Evolutionary conservation across 2,888 invertebrate species (phyloP).

Genomic region (Aphelenchoides bicaudatus): DNA sequence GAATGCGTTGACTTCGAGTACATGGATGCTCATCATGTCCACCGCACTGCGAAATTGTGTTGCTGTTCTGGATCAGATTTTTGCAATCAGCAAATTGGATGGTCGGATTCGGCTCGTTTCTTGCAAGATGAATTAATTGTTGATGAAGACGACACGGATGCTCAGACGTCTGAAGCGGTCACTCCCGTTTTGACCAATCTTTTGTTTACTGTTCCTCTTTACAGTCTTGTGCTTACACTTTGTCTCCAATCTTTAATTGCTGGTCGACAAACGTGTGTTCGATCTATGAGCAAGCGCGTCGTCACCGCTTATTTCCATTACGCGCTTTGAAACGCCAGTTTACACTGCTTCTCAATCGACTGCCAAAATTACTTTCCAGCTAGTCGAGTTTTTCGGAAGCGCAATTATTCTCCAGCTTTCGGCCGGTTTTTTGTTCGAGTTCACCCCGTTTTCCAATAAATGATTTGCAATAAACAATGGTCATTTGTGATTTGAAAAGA

Average conservation of each 20-base stretch:
- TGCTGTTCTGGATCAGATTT: constrained; percentile 39
- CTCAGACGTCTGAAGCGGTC: not conserved
- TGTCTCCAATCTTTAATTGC: not conserved
- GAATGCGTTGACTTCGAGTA: constrained; percentile 34
- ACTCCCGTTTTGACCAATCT: not conserved
- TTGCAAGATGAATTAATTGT: not conserved
- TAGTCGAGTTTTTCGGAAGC: no score
- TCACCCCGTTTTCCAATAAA: no score
- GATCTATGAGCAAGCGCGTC: no score
- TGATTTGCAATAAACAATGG: no score
- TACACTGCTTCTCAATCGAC: no score
- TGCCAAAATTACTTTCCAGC: no score
- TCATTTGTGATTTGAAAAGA: no score
- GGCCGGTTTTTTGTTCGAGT: no score
- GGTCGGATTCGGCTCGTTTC: constrained; percentile 23
- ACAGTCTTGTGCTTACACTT: not conserved
- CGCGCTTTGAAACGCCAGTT: no score
- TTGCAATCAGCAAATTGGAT: constrained; percentile 41
- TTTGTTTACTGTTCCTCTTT: not conserved
- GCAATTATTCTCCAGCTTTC: no score
- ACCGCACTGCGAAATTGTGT: constrained; percentile 39
- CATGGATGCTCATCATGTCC: constrained; percentile 24
- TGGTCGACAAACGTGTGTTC: no score
- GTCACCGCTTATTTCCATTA: no score
- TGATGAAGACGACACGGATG: not conserved